These are phyloP conservation scores for Numenius phaeopus DNA, from an alignment of 2,797 vertebrate genomes.

Conservation along the genomic window DNA sequence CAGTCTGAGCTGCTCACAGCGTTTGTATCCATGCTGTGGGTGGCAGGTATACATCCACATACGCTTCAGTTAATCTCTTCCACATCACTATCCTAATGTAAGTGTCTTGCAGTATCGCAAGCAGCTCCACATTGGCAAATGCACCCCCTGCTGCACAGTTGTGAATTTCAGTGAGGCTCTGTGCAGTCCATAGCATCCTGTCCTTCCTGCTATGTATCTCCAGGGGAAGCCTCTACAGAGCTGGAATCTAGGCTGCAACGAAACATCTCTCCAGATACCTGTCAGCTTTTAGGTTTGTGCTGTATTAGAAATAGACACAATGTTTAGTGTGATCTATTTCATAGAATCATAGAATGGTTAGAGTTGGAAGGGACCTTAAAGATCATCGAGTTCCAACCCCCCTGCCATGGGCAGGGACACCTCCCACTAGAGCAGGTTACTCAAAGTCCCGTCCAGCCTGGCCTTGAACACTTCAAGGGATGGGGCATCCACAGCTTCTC, in stretches of 20 bases:
- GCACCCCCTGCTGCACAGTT: background rate
- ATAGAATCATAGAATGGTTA: background rate
- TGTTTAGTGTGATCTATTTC: background rate
- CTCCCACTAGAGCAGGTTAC: background rate
- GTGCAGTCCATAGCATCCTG: background rate
- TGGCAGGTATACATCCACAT: background rate
- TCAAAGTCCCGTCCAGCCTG: background rate
- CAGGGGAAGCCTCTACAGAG: background rate
- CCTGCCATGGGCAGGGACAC: background rate
- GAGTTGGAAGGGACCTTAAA: background rate
- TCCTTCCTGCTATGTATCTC: background rate
- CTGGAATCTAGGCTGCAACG: background rate
- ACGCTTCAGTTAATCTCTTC: background rate
- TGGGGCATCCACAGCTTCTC: background rate
- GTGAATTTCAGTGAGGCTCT: background rate
- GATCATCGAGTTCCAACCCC: background rate
- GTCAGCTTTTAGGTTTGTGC: background rate
- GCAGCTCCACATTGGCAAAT: background rate
- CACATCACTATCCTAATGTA: background rate
- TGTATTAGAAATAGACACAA: background rate
- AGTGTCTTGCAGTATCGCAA: background rate
- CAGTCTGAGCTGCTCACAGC: background rate
- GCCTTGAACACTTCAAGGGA: background rate
- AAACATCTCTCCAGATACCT: background rate
- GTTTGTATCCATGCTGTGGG: rapidly evolving